Evolutionary conservation across 1,140 invertebrate genomes (phyloP), one percentile per base, ranked within the genome.

Genomic region (Lucilia cuprina): DNA sequence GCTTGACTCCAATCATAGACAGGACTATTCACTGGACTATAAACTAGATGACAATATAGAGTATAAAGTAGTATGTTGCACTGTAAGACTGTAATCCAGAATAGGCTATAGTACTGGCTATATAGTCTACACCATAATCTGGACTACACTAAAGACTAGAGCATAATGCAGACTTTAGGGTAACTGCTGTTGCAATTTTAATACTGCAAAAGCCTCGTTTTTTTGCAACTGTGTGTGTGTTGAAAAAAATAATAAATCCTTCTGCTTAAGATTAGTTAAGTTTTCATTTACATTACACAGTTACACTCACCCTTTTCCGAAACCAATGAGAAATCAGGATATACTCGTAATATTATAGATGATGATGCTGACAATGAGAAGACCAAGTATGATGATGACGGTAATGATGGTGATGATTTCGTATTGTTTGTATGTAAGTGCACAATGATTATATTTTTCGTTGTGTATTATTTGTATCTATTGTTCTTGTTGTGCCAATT

Each of bases 201-300:
- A 60, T 60, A 60, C 14, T 60, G 55, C 55, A 60, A 0, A 41
- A 60, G 14, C 55, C 4, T 2, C 5, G 2, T n/a, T 60, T 60
- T n/a, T n/a, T 60, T 60, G 14, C 55, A 7, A 5, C 13, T n/a
- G 13, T 17, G 14, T n/a, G n/a, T 17, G n/a, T n/a, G n/a, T 60
- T n/a, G 0, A 19, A 21, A 70, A 70, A 70, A 70, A n/a, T 9
- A 70, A 70, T 70, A 70, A 70, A 70, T 70, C n/a, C n/a, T 21
- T 21, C 65, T 70, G 65, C 65, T 70, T 70, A 70, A 70, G 65
- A 70, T 70, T 70, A 70, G 65, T 70, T 70, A 10, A 19, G n/a
- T 12, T 60, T 60, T 21, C 65, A 70, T 70, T 21, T 30, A 30
- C 25, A 30, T 30, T 3, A 30, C 65, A 70, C 10, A 70, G 65